Percentiles rank a stretch among this genome's conserved stretches.
phyloP scores from a whole-genome alignment of 2,888 invertebrate genomes.

The Trachelus tabidus region DNA sequence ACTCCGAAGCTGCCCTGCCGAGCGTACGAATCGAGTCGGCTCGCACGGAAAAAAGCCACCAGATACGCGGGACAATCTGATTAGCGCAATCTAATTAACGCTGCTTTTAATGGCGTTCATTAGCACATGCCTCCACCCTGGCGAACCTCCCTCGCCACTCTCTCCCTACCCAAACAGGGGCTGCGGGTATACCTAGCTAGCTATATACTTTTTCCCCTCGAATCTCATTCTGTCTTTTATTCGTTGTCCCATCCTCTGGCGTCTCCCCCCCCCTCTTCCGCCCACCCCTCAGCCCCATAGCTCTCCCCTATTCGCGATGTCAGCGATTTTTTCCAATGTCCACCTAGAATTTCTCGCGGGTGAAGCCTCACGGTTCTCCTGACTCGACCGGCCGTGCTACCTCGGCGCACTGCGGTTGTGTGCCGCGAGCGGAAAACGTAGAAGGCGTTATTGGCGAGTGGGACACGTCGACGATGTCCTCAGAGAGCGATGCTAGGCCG shows the following conservation, averaged over 20 bases:
- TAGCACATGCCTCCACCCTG: conserved; percentile 59
- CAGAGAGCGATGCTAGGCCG: conserved; percentile 28
- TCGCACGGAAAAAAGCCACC: conserved; percentile 35
- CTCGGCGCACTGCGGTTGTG: not conserved
- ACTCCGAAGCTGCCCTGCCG: not conserved
- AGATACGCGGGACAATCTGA: conserved; percentile 64
- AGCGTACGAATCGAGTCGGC: conserved; percentile 3
- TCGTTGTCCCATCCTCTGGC: conserved; percentile 19
- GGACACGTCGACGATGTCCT: not conserved
- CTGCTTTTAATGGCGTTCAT: conserved; percentile 67
- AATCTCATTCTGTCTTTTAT: not conserved
- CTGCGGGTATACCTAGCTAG: not conserved
- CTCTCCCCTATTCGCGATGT: not conserved
- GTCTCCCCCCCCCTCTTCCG: conserved; percentile 20
- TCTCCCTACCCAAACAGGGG: conserved; percentile 12
- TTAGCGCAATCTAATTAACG: conserved; percentile 66
- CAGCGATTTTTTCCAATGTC: not conserved
- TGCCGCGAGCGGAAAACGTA: not conserved
- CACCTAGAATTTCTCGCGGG: not conserved
- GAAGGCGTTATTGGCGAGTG: not conserved
- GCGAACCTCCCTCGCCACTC: not conserved
- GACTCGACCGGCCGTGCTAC: not conserved
- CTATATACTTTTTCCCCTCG: not conserved
- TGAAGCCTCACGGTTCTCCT: not conserved
- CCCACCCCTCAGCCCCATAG: not conserved